phyloP scores from a whole-genome alignment of 2,113 vertebrate species.

The Piaya cayana region DNA sequence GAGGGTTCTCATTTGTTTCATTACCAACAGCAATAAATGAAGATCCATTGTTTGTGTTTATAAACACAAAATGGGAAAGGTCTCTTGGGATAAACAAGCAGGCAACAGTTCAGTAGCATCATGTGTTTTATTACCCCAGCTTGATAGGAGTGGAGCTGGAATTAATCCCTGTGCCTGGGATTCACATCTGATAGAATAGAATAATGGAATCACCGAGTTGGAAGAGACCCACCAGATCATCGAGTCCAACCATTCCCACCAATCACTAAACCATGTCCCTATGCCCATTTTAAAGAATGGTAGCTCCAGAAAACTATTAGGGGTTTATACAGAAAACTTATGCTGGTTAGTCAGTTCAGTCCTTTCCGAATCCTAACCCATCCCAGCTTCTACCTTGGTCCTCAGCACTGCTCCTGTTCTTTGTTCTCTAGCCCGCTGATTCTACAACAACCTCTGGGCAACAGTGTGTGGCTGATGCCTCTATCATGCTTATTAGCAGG shows the following conservation, averaged over 20 bases:
- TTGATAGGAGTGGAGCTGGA: not conserved
- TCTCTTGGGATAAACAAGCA: not conserved
- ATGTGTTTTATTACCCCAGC: not conserved
- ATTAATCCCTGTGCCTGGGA: not conserved
- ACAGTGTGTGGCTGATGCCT: not conserved
- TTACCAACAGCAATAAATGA: not conserved
- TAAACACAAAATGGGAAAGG: not conserved
- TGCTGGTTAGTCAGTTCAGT: not conserved
- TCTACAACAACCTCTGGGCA: not conserved
- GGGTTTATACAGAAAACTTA: too few relatives aligned
- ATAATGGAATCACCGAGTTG: too few relatives aligned
- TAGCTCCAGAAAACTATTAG: too few relatives aligned
- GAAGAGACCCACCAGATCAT: too few relatives aligned
- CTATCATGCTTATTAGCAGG: too few relatives aligned
- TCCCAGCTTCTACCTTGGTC: accelerated
- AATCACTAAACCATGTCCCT: too few relatives aligned
- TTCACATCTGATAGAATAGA: not conserved
- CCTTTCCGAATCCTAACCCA: not conserved
- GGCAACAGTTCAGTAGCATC: not conserved
- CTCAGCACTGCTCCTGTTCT: not conserved
- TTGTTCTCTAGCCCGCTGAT: not conserved
- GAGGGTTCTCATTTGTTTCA: not conserved
- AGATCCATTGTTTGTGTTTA: too few relatives aligned
- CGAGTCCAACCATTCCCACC: too few relatives aligned
- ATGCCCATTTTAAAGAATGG: too few relatives aligned